These are phyloP conservation scores for Mongoloraphidia duomilia DNA, from an alignment of 2,888 invertebrate genomes.

Conservation along the genomic window DNA sequence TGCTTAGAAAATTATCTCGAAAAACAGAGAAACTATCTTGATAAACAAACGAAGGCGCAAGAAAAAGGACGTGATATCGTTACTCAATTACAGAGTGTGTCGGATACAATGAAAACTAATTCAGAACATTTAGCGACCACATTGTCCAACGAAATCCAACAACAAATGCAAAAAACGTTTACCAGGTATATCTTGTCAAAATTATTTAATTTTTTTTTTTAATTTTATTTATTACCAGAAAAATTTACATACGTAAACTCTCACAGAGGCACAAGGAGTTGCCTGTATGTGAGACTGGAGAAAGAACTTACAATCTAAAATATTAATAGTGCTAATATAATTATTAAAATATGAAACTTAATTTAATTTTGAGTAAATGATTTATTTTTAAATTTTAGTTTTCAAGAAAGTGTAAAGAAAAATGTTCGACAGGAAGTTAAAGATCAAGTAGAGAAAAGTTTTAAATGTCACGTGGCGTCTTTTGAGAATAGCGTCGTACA, in stretches of 20 bases:
- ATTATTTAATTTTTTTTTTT: slow-evolving; percentile 3
- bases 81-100: slow-evolving; percentile 27
- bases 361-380: not conserved
- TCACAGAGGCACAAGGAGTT: too few relatives aligned
- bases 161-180: slow-evolving; percentile 25
- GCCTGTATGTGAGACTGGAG: too few relatives aligned
- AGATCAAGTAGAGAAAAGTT: slow-evolving; percentile 31
- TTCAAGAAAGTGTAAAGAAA: slow-evolving; percentile 6
- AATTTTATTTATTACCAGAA: too few relatives aligned
- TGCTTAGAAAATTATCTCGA: slow-evolving; percentile 31
- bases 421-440: slow-evolving; percentile 24
- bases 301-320: too few relatives aligned
- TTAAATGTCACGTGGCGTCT: slow-evolving; percentile 43
- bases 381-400: slow-evolving; percentile 5
- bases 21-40: slow-evolving; percentile 28
- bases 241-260: too few relatives aligned
- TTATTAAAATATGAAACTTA: not conserved
- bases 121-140: slow-evolving; percentile 24
- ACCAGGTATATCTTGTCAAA: slow-evolving; percentile 20
- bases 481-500: slow-evolving; percentile 42
- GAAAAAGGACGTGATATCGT: slow-evolving; percentile 30
- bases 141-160: slow-evolving; percentile 25
- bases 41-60: slow-evolving; percentile 27
- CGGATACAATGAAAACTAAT: slow-evolving; percentile 26
- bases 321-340: too few relatives aligned